Base-by-base conservation (phyloP, 2,888 invertebrate genomes). In the Rhodophaea formosa region DNA sequence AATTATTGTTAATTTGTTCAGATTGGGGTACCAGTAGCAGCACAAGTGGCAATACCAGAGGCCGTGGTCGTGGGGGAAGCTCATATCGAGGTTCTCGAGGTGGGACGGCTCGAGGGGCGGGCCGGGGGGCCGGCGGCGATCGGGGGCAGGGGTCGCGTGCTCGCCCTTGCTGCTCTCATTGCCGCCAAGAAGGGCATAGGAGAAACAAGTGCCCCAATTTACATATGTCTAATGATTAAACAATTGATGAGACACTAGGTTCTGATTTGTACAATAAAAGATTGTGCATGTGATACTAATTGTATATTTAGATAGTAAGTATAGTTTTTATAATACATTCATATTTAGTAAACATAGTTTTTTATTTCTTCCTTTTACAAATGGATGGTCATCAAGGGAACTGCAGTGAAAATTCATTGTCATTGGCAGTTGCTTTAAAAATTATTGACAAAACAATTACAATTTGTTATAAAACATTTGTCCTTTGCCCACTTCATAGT, bases 131-230 rank as follows among this genome's bases (percentile, higher is more conserved):
- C 59, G 69, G 49, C 52, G 66, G 57, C 55, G 74, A 62, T 59
- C 70, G 57, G 61, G 70, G 56, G 17, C 62, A 53, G 61, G 56
- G 10, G 68, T 47, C 1, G 63, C 60, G 3, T 73, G 83, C 79
- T 0, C 85, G 86, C 53, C 89, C 96, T 59, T 94, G 93, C 74
- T 97, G 97, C 79, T 93, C 96, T 0, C 71, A 93, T 52, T 97
- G 97, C 79, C 93, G 94, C 8, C 92, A 94, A 70, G 95, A 95
- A 87, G 97, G 95, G 10, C 95, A 95, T 70, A 93, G 88, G 0
- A 87, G 92, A 58, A 79, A 69, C 39, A 90, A 92, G 59, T 95
- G 94, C 70, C 94, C 94, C 1, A 81, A 17, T 8, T 15, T 46
- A 23, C 43, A 53, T 16, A 17, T 2, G 15, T 42, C n/a, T 10